Conservation (phyloP, 2,888 invertebrate species). For the Embidobia sp. region DNA sequence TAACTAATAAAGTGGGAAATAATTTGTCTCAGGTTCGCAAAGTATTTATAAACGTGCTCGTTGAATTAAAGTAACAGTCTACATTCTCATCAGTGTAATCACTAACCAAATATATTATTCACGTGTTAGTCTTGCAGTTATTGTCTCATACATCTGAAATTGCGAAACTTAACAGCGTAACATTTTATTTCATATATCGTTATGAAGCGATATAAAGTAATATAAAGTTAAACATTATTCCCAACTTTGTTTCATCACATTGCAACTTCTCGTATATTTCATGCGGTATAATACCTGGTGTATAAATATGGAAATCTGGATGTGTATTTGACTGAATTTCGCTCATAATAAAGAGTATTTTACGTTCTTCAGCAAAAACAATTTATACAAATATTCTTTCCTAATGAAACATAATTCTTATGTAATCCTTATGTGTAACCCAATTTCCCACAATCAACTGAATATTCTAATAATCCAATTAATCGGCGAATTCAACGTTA, state of each 20-base stretch:
- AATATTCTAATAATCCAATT: no score
- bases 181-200: constrained; percentile 33
- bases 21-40: no score
- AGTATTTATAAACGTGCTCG: background rate
- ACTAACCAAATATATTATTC: constrained; percentile 17
- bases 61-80: constrained; percentile 9
- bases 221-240: constrained; percentile 1
- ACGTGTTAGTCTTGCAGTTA: constrained; percentile 35
- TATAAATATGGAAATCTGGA: background rate
- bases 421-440: no score
- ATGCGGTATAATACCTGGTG: no score
- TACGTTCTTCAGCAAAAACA: no score
- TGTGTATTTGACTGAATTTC: background rate
- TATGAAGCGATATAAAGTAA: constrained; percentile 10
- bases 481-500: no score
- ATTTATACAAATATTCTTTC: no score
- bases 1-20: no score
- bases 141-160: constrained; percentile 27
- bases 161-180: constrained; percentile 10
- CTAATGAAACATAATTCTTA: no score
- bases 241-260: constrained; percentile 11
- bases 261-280: constrained; percentile 4
- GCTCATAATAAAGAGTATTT: no score
- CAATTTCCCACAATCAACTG: no score
- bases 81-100: constrained; percentile 10